Evolutionary conservation across 2,888 invertebrate species (phyloP).

Genomic region (Gymnoscelis rufifasciata): DNA sequence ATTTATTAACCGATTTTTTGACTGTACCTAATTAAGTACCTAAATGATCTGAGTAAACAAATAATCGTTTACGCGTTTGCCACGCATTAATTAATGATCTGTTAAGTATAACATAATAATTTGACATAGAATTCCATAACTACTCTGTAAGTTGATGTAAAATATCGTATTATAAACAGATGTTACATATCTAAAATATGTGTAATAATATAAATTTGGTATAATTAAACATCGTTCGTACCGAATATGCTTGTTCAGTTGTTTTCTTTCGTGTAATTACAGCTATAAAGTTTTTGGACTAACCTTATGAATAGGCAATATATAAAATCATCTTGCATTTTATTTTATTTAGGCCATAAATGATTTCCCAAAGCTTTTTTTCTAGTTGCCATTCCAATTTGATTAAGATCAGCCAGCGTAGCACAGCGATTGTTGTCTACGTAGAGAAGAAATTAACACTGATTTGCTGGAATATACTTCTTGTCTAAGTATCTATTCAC

Average conservation of each 20-base stretch:
- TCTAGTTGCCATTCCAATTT: no score
- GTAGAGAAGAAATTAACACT: no score
- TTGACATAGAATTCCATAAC: conserved; percentile 18
- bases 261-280: conserved; percentile 9
- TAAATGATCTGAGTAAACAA: conserved; percentile 22
- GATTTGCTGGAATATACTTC: no score
- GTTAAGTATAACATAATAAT: conserved; percentile 10
- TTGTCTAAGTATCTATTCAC: no score
- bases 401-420: no score
- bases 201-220: conserved; percentile 18
- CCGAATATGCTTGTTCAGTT: conserved; percentile 31
- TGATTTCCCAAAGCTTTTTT: no score
- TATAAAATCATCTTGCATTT: no score
- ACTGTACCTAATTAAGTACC: conserved; percentile 18
- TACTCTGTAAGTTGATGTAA: conserved; percentile 19
- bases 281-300: neutral
- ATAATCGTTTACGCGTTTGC: conserved; percentile 16
- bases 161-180: conserved; percentile 20
- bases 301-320: no score
- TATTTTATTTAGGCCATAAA: no score
- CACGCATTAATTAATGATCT: conserved; percentile 22
- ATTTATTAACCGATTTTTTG: no score
- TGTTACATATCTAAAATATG: conserved; percentile 14
- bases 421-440: no score
- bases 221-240: conserved; percentile 29